A percentile compares a stretch with the other conserved stretches of the same genome.
Conservation (phyloP, 2,797 vertebrate genomes). For the Vultur gryphus region DNA sequence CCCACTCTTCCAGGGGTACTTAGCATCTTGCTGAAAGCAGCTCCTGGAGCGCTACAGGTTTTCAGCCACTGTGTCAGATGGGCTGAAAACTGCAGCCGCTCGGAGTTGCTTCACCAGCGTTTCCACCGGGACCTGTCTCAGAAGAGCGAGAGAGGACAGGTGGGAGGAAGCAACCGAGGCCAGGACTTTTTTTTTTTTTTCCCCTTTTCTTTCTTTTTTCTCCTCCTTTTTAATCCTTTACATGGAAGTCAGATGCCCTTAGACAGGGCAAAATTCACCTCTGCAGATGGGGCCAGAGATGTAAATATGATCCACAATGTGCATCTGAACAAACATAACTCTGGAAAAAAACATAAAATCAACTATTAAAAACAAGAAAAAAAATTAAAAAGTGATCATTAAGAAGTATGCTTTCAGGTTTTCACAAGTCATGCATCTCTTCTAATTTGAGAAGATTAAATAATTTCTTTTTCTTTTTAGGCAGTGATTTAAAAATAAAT, state of each 20-base stretch:
- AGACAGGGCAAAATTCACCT: slow-evolving; percentile 28
- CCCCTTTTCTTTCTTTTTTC: not conserved
- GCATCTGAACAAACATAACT: slow-evolving; percentile 1
- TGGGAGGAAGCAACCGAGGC: not conserved
- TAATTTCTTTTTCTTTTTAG: slow-evolving; percentile 18
- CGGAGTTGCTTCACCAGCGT: not conserved
- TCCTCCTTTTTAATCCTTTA: slow-evolving; percentile 17
- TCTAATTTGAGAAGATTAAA: slow-evolving; percentile 39
- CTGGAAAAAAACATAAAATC: not conserved
- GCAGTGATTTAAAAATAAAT: slow-evolving; percentile 66
- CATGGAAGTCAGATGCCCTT: slow-evolving; percentile 26
- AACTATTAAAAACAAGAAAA: slow-evolving; percentile 13
- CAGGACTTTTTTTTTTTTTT: not conserved
- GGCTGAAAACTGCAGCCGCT: not conserved
- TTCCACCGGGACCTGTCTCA: not conserved
- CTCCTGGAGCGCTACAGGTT: not conserved
- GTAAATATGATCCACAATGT: slow-evolving; percentile 1
- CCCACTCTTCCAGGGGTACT: not conserved
- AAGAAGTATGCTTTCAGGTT: slow-evolving; percentile 54
- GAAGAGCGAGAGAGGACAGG: not conserved
- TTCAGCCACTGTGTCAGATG: not conserved
- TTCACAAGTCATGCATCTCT: slow-evolving; percentile 54
- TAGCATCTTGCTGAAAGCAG: not conserved
- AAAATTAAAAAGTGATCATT: not conserved
- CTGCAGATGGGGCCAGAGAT: not conserved